Base-by-base conservation (phyloP, 2,888 invertebrate genomes). In the Amphiduros pacificus region DNA sequence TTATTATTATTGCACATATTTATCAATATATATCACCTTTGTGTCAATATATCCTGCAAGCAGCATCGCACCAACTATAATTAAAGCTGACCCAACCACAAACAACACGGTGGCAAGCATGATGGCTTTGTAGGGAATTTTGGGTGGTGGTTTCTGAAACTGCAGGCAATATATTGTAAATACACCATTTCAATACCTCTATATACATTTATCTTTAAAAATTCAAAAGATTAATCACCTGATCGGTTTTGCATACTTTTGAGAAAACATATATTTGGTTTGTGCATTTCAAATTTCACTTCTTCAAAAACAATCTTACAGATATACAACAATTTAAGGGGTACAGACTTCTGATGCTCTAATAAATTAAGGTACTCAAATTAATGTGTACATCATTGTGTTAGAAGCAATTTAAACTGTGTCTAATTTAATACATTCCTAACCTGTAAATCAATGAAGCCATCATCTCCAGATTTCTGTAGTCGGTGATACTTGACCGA, bases 41-140 rank as follows among this genome's bases (percentile, higher is more conserved):
- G 75, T 73, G 68, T 74, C 69, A 76, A 93, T 90, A 74, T 91
- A 88, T 22, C 94, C 93, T 63, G 89, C 88, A 28, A 92, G 88
- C 63, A 93, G 89, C 64, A 94, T 84, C 68, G 89, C 88, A 41
- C 92, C 92, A 61, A 90, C 86, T 59, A 90, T 85, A n/a, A 94
- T 87, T 70, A 92, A 85, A 24, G 88, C 77, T 9, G 88, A 88
- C 11, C 94, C 94, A n/a, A 89, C 88, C 53, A 91, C 79, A 75
- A 92, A 90, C 48, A 94, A 85, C 62, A 90, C 86, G 17, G 88
- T 84, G 0, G 94, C 93, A 70, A 94, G 84, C 6, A 86, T 80
- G 55, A 94, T 90, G 0, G 93, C 91, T 83, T 90, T 91, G 89
- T 91, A 92, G 51, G 94, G 94, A 73, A 94, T 41, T 51, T 63